Evolutionary conservation across 2,797 vertebrate genomes (phyloP).

Genomic region (Euthynnus affinis): DNA sequence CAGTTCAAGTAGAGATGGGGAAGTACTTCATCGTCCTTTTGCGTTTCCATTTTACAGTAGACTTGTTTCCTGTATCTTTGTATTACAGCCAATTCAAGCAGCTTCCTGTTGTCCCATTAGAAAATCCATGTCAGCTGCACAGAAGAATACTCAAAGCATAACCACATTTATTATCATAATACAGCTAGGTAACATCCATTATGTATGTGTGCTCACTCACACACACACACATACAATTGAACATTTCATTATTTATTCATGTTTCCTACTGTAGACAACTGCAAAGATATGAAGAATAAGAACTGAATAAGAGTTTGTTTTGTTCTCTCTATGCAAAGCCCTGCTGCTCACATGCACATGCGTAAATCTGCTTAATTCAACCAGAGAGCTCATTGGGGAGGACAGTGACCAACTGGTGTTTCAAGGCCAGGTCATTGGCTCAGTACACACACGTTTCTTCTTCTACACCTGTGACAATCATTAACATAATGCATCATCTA

Average conservation of each 20-base stretch:
- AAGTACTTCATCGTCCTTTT: slow-evolving; percentile 53
- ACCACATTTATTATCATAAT: slow-evolving; percentile 61
- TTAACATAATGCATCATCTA: too few relatives aligned
- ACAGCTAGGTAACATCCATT: slow-evolving; percentile 59
- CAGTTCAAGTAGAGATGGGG: slow-evolving; percentile 41
- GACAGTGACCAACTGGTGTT: background rate
- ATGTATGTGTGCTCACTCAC: slow-evolving; percentile 38
- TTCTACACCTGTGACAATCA: too few relatives aligned
- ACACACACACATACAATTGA: slow-evolving; percentile 2
- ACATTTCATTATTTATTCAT: slow-evolving; percentile 43
- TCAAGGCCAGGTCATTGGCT: background rate
- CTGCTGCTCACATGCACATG: background rate
- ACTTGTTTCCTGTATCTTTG: slow-evolving; percentile 53
- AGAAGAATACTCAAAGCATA: slow-evolving; percentile 48
- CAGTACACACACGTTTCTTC: background rate
- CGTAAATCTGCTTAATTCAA: slow-evolving; percentile 25
- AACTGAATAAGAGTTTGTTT: background rate
- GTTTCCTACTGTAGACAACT: slow-evolving; percentile 21
- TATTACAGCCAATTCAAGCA: slow-evolving; percentile 56
- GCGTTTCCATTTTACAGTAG: slow-evolving; percentile 64
- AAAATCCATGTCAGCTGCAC: slow-evolving; percentile 64
- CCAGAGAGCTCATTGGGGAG: background rate
- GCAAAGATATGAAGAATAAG: background rate
- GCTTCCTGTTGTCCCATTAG: slow-evolving; percentile 62
- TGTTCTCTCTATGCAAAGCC: background rate